Evolutionary conservation across 2,888 invertebrate species (phyloP).

Genomic region (Empis livida): DNA sequence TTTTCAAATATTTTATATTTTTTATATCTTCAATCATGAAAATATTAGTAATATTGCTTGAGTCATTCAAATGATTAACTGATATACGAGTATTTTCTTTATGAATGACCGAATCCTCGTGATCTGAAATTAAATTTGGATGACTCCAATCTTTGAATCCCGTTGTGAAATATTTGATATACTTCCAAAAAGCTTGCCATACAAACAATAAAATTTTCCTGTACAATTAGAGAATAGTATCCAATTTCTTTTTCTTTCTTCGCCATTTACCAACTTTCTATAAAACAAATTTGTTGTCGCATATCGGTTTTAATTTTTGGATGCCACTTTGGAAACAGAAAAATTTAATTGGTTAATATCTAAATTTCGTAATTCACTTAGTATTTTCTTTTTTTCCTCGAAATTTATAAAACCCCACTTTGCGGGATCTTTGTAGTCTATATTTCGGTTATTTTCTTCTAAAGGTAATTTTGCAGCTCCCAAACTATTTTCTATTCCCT

Average conservation of each 20-base stretch:
- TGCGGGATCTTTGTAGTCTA: background rate
- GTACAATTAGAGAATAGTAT: background rate
- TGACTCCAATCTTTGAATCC: conserved; percentile 4
- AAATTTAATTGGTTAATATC: background rate
- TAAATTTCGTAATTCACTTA: background rate
- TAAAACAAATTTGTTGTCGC: conserved; percentile 2
- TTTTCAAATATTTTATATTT: conserved; percentile 2
- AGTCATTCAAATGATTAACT: background rate
- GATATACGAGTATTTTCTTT: background rate
- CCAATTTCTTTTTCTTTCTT: conserved; percentile 6
- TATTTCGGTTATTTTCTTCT: no score
- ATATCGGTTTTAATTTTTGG: conserved; percentile 1
- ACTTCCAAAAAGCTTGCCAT: background rate
- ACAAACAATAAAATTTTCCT: background rate
- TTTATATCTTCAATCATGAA: background rate
- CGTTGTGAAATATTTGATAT: background rate
- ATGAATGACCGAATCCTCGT: background rate
- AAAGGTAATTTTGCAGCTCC: no score
- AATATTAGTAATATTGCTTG: background rate
- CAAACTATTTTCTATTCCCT: no score
- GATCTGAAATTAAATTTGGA: background rate
- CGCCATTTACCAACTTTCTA: conserved; percentile 1
- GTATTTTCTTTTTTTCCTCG: background rate
- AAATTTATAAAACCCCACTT: background rate
- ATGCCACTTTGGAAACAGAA: background rate